These are phyloP conservation scores for Ambastaia sidthimunki DNA, from an alignment of 2,797 vertebrate genomes.

Conservation along the genomic window DNA sequence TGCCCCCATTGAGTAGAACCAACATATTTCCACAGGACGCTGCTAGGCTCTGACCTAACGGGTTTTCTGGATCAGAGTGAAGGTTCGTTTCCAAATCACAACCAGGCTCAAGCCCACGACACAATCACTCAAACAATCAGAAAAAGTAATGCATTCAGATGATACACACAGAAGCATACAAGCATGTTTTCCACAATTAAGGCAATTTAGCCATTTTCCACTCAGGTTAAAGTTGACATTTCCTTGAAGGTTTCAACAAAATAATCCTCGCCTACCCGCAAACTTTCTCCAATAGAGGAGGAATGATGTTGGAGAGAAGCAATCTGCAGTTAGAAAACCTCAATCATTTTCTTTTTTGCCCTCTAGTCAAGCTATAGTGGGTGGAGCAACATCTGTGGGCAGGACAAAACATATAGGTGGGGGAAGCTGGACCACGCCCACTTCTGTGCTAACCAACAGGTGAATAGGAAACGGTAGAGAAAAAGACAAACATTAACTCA, in stretches of 20 bases:
- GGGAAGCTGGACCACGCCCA: neutral
- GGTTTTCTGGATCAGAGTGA: constrained; percentile 9
- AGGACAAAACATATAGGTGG: neutral
- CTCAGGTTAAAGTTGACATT: constrained; percentile 62
- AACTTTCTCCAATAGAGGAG: neutral
- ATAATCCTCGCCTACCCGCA: constrained; percentile 26
- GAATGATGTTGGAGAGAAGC: constrained; percentile 6
- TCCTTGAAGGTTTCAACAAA: constrained; percentile 63
- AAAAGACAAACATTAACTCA: constrained; percentile 20
- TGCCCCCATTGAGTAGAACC: constrained; percentile 25
- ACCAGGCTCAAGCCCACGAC: neutral
- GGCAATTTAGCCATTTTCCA: constrained; percentile 13
- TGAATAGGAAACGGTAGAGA: neutral
- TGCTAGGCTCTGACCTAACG: constrained; percentile 1
- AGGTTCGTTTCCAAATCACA: constrained; percentile 20
- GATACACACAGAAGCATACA: neutral
- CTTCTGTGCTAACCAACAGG: neutral
- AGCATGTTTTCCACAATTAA: constrained; percentile 54
- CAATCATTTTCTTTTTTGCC: constrained; percentile 7
- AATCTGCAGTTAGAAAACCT: neutral
- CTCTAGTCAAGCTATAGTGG: neutral
- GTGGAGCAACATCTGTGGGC: neutral
- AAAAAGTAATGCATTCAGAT: constrained; percentile 1
- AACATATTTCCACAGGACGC: constrained; percentile 51
- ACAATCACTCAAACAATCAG: neutral